Conservation (phyloP, 2,888 invertebrate species). For the Pherbina coryleti region DNA sequence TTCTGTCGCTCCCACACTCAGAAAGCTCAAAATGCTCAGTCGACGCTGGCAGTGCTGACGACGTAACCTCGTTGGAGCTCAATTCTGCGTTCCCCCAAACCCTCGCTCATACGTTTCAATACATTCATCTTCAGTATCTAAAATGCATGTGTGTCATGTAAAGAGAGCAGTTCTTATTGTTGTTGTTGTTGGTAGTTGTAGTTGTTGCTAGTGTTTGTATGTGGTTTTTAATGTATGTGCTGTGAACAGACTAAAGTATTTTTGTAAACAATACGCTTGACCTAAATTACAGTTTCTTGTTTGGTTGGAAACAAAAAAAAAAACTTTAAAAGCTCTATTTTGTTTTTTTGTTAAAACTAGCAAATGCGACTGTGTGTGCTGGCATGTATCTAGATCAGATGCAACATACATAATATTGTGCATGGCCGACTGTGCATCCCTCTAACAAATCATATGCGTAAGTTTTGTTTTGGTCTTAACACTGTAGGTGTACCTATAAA, state of each 20-base stretch:
- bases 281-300: slow-evolving; percentile 66
- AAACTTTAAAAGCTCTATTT: slow-evolving; percentile 26
- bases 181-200: slow-evolving; percentile 39
- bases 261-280: slow-evolving; percentile 70
- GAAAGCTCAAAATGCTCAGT: slow-evolving; percentile 18
- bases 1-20: not conserved
- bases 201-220: slow-evolving; percentile 24
- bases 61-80: slow-evolving; percentile 32
- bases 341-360: slow-evolving; percentile 22
- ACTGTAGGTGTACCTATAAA: not conserved
- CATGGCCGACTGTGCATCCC: slow-evolving; percentile 30
- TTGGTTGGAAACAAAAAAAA: slow-evolving; percentile 46
- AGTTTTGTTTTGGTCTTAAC: slow-evolving; percentile 7
- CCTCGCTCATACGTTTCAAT: slow-evolving; percentile 26
- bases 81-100: not conserved
- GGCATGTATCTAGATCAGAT: not conserved
- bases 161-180: slow-evolving; percentile 17
- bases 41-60: slow-evolving; percentile 34
- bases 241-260: slow-evolving; percentile 49
- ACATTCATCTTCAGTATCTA: slow-evolving; percentile 18
- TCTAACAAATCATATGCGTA: not conserved
- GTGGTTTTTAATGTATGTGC: slow-evolving; percentile 36
- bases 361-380: not conserved
- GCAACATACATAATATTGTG: not conserved
- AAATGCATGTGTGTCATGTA: not conserved